Conservation (phyloP, 2,113 vertebrate species). For the Taxidea taxus region DNA sequence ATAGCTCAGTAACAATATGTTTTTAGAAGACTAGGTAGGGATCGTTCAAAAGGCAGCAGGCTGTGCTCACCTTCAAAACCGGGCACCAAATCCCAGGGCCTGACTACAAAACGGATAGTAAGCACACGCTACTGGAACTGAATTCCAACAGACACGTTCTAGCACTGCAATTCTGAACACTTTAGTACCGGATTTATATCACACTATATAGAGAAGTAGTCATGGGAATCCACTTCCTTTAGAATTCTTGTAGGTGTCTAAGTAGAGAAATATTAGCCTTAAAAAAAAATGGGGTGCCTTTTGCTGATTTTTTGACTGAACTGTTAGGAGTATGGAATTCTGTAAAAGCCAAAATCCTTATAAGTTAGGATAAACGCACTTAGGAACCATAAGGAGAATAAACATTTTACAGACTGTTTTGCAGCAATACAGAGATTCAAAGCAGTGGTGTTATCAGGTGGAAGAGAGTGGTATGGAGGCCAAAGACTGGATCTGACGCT, state of each 20-base stretch:
- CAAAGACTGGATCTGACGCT: neutral
- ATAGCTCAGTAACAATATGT: neutral
- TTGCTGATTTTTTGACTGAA: neutral
- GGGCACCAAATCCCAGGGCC: neutral
- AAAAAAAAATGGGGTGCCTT: neutral
- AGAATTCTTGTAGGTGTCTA: neutral
- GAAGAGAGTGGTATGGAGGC: neutral
- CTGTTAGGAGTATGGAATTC: neutral
- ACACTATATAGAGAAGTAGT: neutral
- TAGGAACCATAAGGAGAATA: neutral
- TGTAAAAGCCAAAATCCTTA: neutral
- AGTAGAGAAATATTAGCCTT: neutral
- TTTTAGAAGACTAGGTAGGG: neutral
- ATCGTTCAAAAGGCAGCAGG: slow-evolving; percentile 13
- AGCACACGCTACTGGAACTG: neutral
- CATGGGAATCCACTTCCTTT: neutral
- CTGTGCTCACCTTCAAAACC: neutral
- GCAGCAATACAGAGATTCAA: neutral
- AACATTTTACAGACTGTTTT: neutral
- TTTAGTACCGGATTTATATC: neutral
- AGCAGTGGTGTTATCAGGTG: neutral
- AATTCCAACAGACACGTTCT: neutral
- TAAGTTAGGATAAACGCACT: neutral
- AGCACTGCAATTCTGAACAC: neutral
- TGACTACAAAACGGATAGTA: neutral